These are phyloP conservation scores for Silurus aristotelis DNA, from an alignment of 2,797 vertebrate species.

Conservation along the genomic window DNA sequence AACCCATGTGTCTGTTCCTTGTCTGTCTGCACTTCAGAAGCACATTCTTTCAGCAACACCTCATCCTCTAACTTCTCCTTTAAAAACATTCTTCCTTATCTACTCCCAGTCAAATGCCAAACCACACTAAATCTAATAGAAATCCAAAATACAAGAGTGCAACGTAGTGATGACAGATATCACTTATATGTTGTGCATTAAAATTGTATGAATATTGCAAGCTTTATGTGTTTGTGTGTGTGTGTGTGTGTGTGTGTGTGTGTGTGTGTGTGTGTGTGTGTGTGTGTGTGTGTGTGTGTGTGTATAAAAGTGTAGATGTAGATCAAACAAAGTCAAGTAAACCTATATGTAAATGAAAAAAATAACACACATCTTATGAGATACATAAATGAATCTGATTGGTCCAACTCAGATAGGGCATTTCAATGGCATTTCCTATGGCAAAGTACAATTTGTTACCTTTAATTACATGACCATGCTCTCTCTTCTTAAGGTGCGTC, in stretches of 20 bases:
- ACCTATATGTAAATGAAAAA: neutral
- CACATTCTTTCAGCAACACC: constrained; percentile 53
- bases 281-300: neutral
- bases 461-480: neutral
- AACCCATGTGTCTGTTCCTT: constrained; percentile 34
- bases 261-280: neutral
- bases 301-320: neutral
- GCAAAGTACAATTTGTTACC: neutral
- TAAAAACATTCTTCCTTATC: neutral
- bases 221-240: neutral
- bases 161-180: neutral
- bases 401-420: too few species aligned
- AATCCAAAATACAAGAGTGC: neutral
- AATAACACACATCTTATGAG: neutral
- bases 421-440: neutral
- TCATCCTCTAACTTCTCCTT: constrained; percentile 5
- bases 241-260: neutral
- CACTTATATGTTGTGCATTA: neutral
- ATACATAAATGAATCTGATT: neutral
- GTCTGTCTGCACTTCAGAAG: constrained; percentile 54
- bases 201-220: neutral
- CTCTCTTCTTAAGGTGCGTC: constrained; percentile 75
- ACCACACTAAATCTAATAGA: neutral
- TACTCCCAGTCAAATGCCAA: neutral
- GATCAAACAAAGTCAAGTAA: neutral